Conservation (phyloP, 2,888 invertebrate genomes). For the Vesta saturnalis region DNA sequence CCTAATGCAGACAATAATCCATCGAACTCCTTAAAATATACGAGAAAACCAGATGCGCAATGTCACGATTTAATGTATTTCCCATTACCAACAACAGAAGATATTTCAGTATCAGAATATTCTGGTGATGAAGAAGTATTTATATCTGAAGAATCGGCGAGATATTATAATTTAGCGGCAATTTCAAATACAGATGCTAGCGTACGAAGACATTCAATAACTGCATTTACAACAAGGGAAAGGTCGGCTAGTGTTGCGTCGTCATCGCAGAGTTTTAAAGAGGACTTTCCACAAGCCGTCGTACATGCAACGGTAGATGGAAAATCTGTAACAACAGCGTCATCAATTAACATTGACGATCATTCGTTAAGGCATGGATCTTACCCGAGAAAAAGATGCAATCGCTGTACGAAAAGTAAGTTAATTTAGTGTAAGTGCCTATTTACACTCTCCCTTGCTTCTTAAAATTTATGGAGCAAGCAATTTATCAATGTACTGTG, state of each 20-base stretch:
- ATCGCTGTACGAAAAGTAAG: slow-evolving; percentile 57
- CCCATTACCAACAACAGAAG: slow-evolving; percentile 55
- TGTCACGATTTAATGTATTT: slow-evolving; percentile 52
- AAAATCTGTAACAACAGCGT: slow-evolving; percentile 41
- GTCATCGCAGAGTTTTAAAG: slow-evolving; percentile 54
- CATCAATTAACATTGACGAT: slow-evolving; percentile 51
- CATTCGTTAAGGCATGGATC: slow-evolving; percentile 59
- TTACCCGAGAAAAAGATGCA: slow-evolving; percentile 59
- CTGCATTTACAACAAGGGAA: slow-evolving; percentile 68
- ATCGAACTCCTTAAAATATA: slow-evolving; percentile 53
- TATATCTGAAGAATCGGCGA: slow-evolving; percentile 64
- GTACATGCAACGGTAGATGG: slow-evolving; percentile 52
- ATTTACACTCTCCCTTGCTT: slow-evolving; percentile 41
- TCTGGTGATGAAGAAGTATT: slow-evolving; percentile 68
- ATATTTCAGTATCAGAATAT: slow-evolving; percentile 48
- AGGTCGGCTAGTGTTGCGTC: slow-evolving; percentile 55
- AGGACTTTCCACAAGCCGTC: slow-evolving; percentile 54
- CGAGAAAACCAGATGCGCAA: slow-evolving; percentile 42
- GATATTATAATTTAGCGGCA: slow-evolving; percentile 65
- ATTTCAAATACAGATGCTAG: slow-evolving; percentile 54
- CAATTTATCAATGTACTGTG: slow-evolving; percentile 50
- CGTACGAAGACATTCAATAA: slow-evolving; percentile 73
- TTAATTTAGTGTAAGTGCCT: slow-evolving; percentile 39
- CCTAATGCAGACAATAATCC: slow-evolving; percentile 54
- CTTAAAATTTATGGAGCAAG: slow-evolving; percentile 31